Evolutionary conservation across 2,113 vertebrate species (phyloP), one percentile per base, ranked within the genome.

Genomic region (Ciconia boyciana): DNA sequence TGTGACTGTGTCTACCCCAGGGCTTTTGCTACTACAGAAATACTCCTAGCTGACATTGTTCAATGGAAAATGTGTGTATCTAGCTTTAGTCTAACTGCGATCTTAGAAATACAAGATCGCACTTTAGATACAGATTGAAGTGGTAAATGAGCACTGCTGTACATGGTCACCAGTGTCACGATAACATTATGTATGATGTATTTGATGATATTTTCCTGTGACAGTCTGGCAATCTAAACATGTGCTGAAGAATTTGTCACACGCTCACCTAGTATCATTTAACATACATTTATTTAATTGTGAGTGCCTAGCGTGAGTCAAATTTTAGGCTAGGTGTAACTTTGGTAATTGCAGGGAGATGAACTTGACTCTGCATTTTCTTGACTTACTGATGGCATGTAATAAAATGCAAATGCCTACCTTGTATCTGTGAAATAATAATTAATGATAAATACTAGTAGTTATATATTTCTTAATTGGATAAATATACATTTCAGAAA

Each of bases 381-480:
- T 89, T 54, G 76, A 54, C 44, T 94, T 41, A 71, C 4, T 92
- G 71, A 62, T 25, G n/a, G 55, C 18, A 11, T 2, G 9, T 62
- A 64, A 78, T 82, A 66, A 89, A 93, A 90, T 64, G 60, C 32
- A 83, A 89, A 75, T 87, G 52, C 52, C 61, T 78, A 46, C 60
- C 34, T 82, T 70, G 44, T 76, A 61, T 71, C 83, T 76, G 36
- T 8, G 66, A 92, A 85, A 74, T 76, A 91, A 79, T 91, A 94
- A 91, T 86, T 97, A 85, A 91, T 82, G 74, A 79, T 72, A 92
- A 92, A 88, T 83, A 34, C 55, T 87, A 69, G 41, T 39, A 39
- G 69, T 69, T 91, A 61, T 52, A n/a, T 92, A 57, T 82, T 82
- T 94, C 54, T 94, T 94, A 95, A 93, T 94, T 89, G 34, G 44